Evolutionary conservation across 2,113 vertebrate genomes (phyloP), one percentile per base, ranked within the genome.

Genomic region (Neogobius melanostomus): DNA sequence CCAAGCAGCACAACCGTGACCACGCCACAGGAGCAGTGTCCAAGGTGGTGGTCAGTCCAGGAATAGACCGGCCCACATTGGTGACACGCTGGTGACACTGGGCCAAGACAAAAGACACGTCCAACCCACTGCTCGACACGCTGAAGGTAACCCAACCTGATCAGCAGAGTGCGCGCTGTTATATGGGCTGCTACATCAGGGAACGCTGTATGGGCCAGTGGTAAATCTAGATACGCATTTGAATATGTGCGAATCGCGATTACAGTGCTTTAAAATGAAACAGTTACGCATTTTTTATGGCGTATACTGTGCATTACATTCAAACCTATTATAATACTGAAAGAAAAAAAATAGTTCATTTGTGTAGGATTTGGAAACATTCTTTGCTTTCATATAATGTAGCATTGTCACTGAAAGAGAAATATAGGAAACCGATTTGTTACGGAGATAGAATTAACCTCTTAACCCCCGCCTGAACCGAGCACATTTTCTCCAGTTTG

Each of bases 81-180:
- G 81, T 82, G 85, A 83, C 86, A 81, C 67, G 21, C 69, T 70
- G 82, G 77, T 85, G 86, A 85, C 89, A 76, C 79, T 85, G 81
- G 69, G 79, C 79, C 44, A 59, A 77, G 86, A 87, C 88, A 84
- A 81, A 86, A 85, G 72, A 80, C 85, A 83, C 79, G 74, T 81
- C 54, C 78, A 59, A 44, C 68, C 69, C 79, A 77, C 73, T 64
- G 76, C 82, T 85, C 81, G 56, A 76, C 83, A 76, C 64, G 76
- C 68, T 45, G 78, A 83, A 80, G 83, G 77, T 83, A 79, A 84
- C 74, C 43, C n/a, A 0, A 70, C 66, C 71, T 76, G 80, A 72
- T 79, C 72, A 73, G 76, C n/a, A 28, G 52, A 50, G 46, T 68
- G 65, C 5, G 36, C 67, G 16, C 11, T 69, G 57, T 71, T 66